A percentile compares a stretch with the other conserved stretches of the same genome.
Evolutionary conservation across 1,140 invertebrate genomes (phyloP).

Genomic region (Cyrtorhinus lividipennis): DNA sequence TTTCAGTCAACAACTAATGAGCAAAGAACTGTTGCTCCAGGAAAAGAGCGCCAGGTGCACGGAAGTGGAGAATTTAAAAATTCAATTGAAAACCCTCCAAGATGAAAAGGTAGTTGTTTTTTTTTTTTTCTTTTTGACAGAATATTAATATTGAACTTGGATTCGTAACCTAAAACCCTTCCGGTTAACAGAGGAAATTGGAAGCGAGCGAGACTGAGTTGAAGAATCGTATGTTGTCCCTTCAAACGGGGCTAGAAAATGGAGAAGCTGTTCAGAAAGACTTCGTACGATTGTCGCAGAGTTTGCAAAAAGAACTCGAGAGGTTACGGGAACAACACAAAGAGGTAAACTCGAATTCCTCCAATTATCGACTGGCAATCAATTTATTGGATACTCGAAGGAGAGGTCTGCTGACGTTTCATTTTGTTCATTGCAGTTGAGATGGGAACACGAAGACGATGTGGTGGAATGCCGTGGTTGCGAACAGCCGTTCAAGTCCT

Average conservation of each 20-base stretch:
- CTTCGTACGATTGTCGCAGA: conserved; percentile 93
- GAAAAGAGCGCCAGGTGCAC: neutral
- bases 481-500: conserved; percentile 46
- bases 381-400: neutral
- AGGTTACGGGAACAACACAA: conserved; percentile 58
- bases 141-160: neutral
- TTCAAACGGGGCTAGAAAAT: conserved; percentile 86
- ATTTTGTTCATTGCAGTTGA: too few relatives aligned
- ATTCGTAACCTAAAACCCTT: neutral
- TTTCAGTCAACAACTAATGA: neutral
- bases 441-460: conserved; percentile 97
- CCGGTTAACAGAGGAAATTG: conserved; percentile 36
- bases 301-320: conserved; percentile 85
- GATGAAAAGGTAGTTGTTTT: conserved; percentile 21
- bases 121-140: neutral
- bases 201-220: conserved; percentile 40
- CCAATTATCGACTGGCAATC: neutral
- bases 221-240: conserved; percentile 55
- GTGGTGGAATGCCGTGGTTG: conserved; percentile 77
- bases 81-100: conserved; percentile 19
- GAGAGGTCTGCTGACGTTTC: neutral
- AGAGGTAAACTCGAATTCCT: neutral
- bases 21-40: neutral
- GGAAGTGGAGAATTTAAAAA: conserved; percentile 19
- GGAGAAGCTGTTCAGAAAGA: conserved; percentile 94